Conservation (phyloP, 2,113 vertebrate species). For the Oostethus manadensis region DNA sequence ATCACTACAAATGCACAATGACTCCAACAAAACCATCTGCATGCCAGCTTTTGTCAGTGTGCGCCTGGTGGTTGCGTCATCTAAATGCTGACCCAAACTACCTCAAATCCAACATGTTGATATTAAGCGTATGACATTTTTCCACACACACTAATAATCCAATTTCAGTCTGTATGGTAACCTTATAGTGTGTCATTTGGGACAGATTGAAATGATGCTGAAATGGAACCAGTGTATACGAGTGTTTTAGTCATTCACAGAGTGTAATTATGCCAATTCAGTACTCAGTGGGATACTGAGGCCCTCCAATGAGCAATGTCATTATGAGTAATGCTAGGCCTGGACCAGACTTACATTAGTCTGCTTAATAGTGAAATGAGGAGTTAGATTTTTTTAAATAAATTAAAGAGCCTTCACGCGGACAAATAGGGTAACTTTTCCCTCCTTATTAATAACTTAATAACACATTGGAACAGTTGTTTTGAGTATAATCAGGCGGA, state of each 20-base stretch:
- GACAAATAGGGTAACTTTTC: slow-evolving; percentile 1
- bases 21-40: slow-evolving; percentile 2
- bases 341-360: slow-evolving; percentile 37
- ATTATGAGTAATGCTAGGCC: slow-evolving; percentile 43
- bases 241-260: slow-evolving; percentile 44
- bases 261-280: slow-evolving; percentile 51
- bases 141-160: slow-evolving; percentile 2
- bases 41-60: slow-evolving; percentile 3
- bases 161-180: slow-evolving; percentile 12
- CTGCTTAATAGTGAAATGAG: slow-evolving; percentile 50
- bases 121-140: background rate
- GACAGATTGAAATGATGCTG: slow-evolving; percentile 14
- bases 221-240: slow-evolving; percentile 20
- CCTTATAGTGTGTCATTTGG: slow-evolving; percentile 19
- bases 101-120: slow-evolving; percentile 8
- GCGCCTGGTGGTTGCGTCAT: slow-evolving; percentile 1
- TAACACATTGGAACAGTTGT: background rate
- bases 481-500: slow-evolving; percentile 13
- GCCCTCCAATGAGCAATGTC: slow-evolving; percentile 42
- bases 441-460: background rate
- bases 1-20: slow-evolving; percentile 1
- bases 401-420: slow-evolving; percentile 14
- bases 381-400: slow-evolving; percentile 43
- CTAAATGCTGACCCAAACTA: background rate
- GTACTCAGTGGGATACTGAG: slow-evolving; percentile 32